Evolutionary conservation across 2,888 invertebrate species (phyloP), one percentile per base, ranked within the genome.

Genomic region (Drosophila kanekoi): DNA sequence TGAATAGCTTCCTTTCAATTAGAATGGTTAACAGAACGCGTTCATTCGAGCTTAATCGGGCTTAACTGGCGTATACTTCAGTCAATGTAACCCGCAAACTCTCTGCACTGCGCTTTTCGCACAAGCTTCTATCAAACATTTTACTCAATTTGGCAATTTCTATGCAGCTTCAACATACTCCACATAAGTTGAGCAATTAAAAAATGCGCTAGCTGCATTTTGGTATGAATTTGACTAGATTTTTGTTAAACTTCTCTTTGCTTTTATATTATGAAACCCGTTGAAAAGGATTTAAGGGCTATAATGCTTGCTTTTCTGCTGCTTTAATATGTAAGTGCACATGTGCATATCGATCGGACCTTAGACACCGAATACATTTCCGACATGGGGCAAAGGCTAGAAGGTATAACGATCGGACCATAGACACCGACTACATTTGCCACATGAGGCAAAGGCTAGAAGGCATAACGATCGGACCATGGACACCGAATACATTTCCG

Each of bases 171-270:
- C 11, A 32, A 20, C 20, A 20, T n/a, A 20, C 48, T 35, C 18
- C 18, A 35, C 33, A 5, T 20, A 32, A 62, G 44, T 32, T 37
- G 16, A 44, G 18, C 77, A 77, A 84, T 79, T 81, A 79, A 72
- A 51, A 77, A 54, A 14, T 66, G 45, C 51, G 59, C 53, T 35
- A 63, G 56, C 53, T 69, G 54, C 49, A 54, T 41, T 23, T 23
- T 2, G 51, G 48, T 32, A 37, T 32, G 37, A 64, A 63, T 35
- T 20, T 23, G 33, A 28, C 10, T 23, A 16, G 0, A 13, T 51
- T 79, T 38, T 23, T 44, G 28, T 11, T 11, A 14, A 32, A 61
- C 13, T 53, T 48, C 20, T 16, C 3, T 23, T 23, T 23, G 23
- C 23, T 23, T 23, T 23, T 23, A 8, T 8, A 8, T 8, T 23